phyloP scores from a whole-genome alignment of 2,113 vertebrate species.

The Limnothrissa miodon region DNA sequence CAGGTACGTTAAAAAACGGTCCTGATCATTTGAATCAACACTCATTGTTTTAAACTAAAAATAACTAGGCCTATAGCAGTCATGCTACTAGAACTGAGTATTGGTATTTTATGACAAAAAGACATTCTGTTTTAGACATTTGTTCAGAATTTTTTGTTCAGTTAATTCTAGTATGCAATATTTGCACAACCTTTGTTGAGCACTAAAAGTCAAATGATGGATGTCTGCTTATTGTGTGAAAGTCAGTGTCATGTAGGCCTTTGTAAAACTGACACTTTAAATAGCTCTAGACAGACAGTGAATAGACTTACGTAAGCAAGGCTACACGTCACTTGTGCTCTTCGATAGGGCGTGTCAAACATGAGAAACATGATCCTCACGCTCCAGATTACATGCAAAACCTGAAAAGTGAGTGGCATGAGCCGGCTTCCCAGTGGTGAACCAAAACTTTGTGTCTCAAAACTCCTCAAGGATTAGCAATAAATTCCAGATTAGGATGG shows the following conservation, averaged over 20 bases:
- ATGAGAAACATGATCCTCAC: constrained; percentile 51
- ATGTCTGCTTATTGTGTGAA: neutral
- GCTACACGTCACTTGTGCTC: constrained; percentile 44
- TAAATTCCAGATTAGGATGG: neutral
- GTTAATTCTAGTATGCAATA: no score
- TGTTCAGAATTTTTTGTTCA: no score
- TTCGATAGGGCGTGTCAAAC: constrained; percentile 57
- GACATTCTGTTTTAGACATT: no score
- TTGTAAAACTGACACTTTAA: constrained; percentile 22
- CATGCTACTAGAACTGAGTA: no score
- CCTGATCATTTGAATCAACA: no score
- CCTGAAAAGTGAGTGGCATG: constrained; percentile 67
- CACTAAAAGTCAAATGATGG: no score
- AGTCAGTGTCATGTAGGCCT: neutral
- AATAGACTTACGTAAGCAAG: neutral
- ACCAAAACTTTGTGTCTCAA: constrained; percentile 13
- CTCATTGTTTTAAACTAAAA: no score
- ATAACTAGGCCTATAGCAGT: no score
- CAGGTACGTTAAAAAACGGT: no score
- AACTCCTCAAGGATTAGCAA: neutral
- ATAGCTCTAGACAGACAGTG: constrained; percentile 30
- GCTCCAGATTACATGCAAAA: constrained; percentile 60
- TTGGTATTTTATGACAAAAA: no score
- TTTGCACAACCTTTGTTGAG: no score
- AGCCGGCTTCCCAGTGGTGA: constrained; percentile 45